Evolutionary conservation across 2,888 invertebrate species (phyloP), one percentile per base, ranked within the genome.

Genomic region (Microctonus aethiopoides): DNA sequence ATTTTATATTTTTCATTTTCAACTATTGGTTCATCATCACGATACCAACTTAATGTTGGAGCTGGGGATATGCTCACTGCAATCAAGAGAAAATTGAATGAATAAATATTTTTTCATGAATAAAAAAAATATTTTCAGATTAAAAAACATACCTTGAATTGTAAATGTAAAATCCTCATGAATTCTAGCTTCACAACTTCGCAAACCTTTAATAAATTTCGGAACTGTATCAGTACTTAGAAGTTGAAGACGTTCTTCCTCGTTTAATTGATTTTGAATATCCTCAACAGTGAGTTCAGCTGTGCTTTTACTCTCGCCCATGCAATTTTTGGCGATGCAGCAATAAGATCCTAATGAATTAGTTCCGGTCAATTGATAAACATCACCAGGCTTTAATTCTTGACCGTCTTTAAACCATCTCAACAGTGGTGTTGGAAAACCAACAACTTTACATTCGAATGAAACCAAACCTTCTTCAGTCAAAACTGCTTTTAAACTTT

Each of bases 321-420:
- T 96, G 81, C 95, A 95, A 84, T 96, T 96, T 76, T 89, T 91
- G 0, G 96, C 96, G 63, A 96, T 92, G 83, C 96, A 96, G 80
- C 95, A 95, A 81, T 96, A 96, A 0, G 95, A 94, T 2, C 96
- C 89, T 64, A 96, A 87, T 0, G 96, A 96, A 85, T 96, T 96
- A 1, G 95, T 95, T 11, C 96, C 96, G 0, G 95, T 95, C 16
- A 96, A 88, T 83, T 96, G 96, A 86, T 96, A 96, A 6, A 96
- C 96, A 85, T 96, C 96, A 9, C 96, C 96, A 0, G 96, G 96
- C 83, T 94, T 94, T 52, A 98, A 87, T 83, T 96, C 96, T 83
- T 95, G 94, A 0, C 95, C 95, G 84, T 97, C 97, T 87, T 96
- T 97, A 86, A 95, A 96, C 96, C 96, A 96, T 81, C 93, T 91